phyloP scores from a whole-genome alignment of 1,140 invertebrate genomes.

The Rhopalosiphum maidis region DNA sequence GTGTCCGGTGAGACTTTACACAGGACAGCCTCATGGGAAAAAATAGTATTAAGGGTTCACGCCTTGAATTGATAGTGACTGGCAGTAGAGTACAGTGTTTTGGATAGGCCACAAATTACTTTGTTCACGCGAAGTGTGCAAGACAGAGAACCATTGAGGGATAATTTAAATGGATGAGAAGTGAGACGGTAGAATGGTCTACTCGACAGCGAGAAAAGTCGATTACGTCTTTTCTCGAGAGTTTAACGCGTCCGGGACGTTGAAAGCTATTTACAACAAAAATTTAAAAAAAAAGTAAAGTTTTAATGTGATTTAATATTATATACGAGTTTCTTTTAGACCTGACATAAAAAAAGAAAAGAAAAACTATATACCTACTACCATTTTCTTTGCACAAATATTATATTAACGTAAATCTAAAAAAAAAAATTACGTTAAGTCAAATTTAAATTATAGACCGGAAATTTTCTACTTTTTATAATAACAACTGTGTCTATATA shows the following conservation, averaged over 20 bases:
- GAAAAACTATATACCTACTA: neutral
- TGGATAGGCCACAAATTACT: neutral
- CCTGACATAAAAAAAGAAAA: neutral
- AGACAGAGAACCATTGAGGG: neutral
- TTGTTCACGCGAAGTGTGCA: neutral
- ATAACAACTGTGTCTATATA: neutral
- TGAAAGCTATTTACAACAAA: neutral
- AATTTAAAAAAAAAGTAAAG: slow-evolving; percentile 15
- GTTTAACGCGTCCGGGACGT: neutral
- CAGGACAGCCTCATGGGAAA: neutral
- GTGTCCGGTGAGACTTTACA: neutral
- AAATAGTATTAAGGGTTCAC: neutral
- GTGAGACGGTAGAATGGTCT: neutral
- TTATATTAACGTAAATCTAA: slow-evolving; percentile 18
- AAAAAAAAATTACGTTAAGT: neutral
- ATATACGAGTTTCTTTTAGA: slow-evolving; percentile 11
- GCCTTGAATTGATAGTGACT: slow-evolving; percentile 3
- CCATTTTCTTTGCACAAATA: neutral
- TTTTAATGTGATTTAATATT: slow-evolving; percentile 15
- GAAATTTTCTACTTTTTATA: slow-evolving; percentile 12
- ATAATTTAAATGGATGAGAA: neutral
- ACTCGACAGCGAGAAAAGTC: slow-evolving; percentile 2
- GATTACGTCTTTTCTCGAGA: slow-evolving; percentile 9
- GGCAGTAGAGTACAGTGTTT: neutral
- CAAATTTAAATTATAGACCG: slow-evolving; percentile 1